Conservation (phyloP, 1,140 invertebrate genomes). For the Philaenus spumarius region DNA sequence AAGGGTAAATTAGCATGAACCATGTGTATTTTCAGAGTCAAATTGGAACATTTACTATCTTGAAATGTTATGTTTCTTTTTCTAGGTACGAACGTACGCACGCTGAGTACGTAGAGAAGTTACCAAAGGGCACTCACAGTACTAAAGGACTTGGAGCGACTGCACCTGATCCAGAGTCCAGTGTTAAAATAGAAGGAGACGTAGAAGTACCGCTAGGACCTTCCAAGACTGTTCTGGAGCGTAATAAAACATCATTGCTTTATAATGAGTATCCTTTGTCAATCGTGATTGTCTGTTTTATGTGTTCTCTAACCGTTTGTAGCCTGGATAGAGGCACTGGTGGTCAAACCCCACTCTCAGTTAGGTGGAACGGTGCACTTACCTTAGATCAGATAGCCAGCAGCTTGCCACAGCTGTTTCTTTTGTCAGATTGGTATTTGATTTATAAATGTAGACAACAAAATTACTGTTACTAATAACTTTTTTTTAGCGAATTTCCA, state of each 20-base stretch:
- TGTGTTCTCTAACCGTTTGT: not conserved
- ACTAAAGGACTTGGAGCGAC: constrained; percentile 71
- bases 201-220: constrained; percentile 73
- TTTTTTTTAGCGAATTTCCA: too few species aligned
- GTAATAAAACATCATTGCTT: constrained; percentile 48
- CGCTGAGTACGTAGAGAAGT: constrained; percentile 69
- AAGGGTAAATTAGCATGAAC: too few species aligned
- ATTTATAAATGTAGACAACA: not conserved
- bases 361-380: too few species aligned
- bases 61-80: too few species aligned
- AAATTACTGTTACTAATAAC: too few species aligned
- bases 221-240: constrained; percentile 35
- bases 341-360: too few species aligned
- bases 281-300: constrained; percentile 3
- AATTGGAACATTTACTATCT: too few species aligned
- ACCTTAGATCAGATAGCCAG: too few species aligned
- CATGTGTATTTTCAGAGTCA: too few species aligned
- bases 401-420: too few species aligned
- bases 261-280: constrained; percentile 77
- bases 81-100: constrained; percentile 58
- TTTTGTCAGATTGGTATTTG: not conserved
- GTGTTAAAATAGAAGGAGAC: constrained; percentile 45
- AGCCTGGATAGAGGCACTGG: not conserved
- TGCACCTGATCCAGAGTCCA: constrained; percentile 54
- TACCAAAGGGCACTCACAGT: constrained; percentile 71